Conservation (phyloP, 2,888 invertebrate genomes). For the Andrena haemorrhoa region DNA sequence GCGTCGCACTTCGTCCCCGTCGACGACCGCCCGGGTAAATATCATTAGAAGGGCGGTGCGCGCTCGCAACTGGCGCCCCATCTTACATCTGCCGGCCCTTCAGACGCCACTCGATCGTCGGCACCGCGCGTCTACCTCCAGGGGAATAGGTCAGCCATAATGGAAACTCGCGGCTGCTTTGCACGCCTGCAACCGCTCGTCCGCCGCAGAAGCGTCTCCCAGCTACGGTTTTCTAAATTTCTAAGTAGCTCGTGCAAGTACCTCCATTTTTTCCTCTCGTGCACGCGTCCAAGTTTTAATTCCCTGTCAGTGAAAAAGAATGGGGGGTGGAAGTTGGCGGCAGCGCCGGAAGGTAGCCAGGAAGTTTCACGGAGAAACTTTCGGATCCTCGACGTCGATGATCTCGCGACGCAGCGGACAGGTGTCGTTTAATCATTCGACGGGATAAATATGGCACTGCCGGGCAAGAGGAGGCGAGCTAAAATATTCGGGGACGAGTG, state of each 20-base stretch:
- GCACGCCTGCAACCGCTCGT: not conserved
- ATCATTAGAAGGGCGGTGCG: constrained; percentile 57
- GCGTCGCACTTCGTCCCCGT: constrained; percentile 39
- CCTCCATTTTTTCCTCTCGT: constrained; percentile 4
- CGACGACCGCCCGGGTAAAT: constrained; percentile 46
- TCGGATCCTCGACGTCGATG: constrained; percentile 8
- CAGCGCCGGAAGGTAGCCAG: not conserved
- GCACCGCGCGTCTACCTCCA: not conserved
- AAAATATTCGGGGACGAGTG: not conserved
- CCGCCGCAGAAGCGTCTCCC: too few relatives aligned
- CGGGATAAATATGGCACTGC: not conserved
- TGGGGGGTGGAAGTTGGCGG: constrained; percentile 17
- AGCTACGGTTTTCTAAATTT: constrained; percentile 8
- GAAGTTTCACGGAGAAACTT: not conserved
- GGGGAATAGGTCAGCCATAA: not conserved
- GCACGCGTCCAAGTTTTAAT: constrained; percentile 36
- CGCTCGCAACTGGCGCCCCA: constrained; percentile 33
- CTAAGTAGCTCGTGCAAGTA: constrained; percentile 7
- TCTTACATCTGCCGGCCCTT: not conserved
- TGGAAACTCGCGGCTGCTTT: constrained; percentile 3
- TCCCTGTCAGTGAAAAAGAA: constrained; percentile 38
- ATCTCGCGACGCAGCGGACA: constrained; percentile 12
- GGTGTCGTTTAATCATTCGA: constrained; percentile 27
- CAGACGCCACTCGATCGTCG: not conserved
- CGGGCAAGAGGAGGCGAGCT: not conserved